Conservation (phyloP, 2,797 vertebrate genomes). For the Pterois miles region DNA sequence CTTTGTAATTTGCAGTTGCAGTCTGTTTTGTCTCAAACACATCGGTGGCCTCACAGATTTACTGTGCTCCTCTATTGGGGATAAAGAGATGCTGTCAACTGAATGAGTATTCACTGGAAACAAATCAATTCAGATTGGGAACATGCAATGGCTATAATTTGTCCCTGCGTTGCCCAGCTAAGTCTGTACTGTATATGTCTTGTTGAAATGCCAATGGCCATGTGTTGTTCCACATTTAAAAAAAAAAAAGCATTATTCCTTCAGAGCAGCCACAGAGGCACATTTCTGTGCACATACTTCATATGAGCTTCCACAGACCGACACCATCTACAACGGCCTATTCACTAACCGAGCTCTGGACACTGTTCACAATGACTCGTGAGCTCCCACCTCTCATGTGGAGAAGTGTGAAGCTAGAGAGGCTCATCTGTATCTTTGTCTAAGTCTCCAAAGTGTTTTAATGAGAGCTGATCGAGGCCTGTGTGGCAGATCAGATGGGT, state of each 20-base stretch:
- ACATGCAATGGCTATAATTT: slow-evolving; percentile 50
- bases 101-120: slow-evolving; percentile 46
- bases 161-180: slow-evolving; percentile 4
- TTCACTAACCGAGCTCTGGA: slow-evolving; percentile 31
- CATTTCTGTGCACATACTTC: slow-evolving; percentile 30
- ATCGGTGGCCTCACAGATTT: slow-evolving; percentile 38
- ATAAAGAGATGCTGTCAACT: slow-evolving; percentile 45
- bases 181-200: slow-evolving; percentile 27
- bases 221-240: slow-evolving; percentile 45
- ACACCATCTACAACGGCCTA: slow-evolving; percentile 15
- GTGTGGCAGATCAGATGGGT: slow-evolving; percentile 77
- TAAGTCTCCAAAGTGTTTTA: slow-evolving; percentile 77
- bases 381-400: slow-evolving; percentile 63
- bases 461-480: slow-evolving; percentile 77
- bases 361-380: slow-evolving; percentile 49
- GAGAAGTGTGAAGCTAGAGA: slow-evolving; percentile 64
- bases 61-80: slow-evolving; percentile 36
- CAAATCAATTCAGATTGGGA: slow-evolving; percentile 63
- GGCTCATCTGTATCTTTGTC: slow-evolving; percentile 76
- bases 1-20: slow-evolving; percentile 39
- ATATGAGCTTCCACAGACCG: slow-evolving; percentile 24
- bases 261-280: slow-evolving; percentile 26
- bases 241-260: slow-evolving; percentile 40
- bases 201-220: slow-evolving; percentile 36
- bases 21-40: slow-evolving; percentile 37